Evolutionary conservation across 2,113 vertebrate species (phyloP), one percentile per base, ranked within the genome.

Genomic region (Stigmatopora nigra): DNA sequence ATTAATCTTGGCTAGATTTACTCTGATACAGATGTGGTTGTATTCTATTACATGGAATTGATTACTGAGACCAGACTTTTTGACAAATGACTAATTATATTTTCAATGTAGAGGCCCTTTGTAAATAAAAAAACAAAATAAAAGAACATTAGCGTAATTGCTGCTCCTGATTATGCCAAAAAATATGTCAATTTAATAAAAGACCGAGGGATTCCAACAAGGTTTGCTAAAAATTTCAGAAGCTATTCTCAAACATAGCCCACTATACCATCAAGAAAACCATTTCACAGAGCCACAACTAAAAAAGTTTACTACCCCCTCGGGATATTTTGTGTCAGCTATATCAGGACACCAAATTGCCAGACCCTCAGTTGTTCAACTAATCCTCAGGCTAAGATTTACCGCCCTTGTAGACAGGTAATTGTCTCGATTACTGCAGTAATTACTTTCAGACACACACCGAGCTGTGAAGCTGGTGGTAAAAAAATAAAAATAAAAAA

Each of bases 361-460:
- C 59, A 67, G 68, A 48, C 20, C 67, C 38, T 35, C 61, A 78
- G 77, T 80, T 78, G 71, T 79, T 74, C 72, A 61, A 72, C 75
- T 83, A 81, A 85, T 81, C 67, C 83, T 67, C 70, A 73, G 70
- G 69, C 61, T 38, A 65, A 81, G 73, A 81, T 82, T 84, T 86
- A 78, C 68, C 71, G 72, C 75, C 67, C 60, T 31, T 47, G 68
- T 75, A 73, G 68, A 78, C 76, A 75, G 64, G 73, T 83, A 86
- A 80, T 83, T 78, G 72, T 81, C 81, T 76, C 78, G 79, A 58
- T 68, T 70, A 60, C 77, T 71, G 55, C 69, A 44, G 74, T 74
- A 35, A 73, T 80, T 79, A 74, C 57, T 69, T 64, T 65, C 71
- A 78, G 72, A 75, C 68, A 65, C 68, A 70, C 20, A 76, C 60